Percentiles rank a stretch among this genome's conserved stretches.
Conservation (phyloP, 2,113 vertebrate species). For the Pao palembangensis region DNA sequence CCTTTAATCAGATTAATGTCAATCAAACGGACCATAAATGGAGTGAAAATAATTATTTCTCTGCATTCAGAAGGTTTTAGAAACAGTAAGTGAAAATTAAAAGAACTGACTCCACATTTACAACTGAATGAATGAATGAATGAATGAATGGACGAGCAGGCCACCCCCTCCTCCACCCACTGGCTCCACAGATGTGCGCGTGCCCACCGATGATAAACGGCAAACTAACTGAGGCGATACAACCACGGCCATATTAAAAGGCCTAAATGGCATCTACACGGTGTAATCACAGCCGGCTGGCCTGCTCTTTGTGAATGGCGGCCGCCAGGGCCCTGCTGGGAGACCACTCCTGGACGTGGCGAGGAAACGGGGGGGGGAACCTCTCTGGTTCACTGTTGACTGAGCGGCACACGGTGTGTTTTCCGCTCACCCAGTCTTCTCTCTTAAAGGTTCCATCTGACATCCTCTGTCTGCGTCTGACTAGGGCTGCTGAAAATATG, state of each 20-base stretch:
- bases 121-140: conserved; percentile 59
- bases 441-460: background rate
- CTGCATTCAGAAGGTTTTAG: background rate
- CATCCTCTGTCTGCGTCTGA: conserved; percentile 1
- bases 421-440: background rate
- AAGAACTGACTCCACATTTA: conserved; percentile 25
- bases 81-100: background rate
- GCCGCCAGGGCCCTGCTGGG: conserved; percentile 54
- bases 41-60: background rate
- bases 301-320: conserved; percentile 54
- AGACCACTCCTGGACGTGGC: conserved; percentile 40
- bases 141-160: conserved; percentile 50
- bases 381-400: conserved; percentile 29
- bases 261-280: conserved; percentile 65
- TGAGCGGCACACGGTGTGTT: background rate
- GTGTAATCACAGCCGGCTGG: conserved; percentile 61
- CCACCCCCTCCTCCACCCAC: conserved; percentile 26
- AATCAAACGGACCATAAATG: background rate
- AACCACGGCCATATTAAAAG: conserved; percentile 43
- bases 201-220: conserved; percentile 54
- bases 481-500: conserved; percentile 24
- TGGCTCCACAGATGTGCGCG: conserved; percentile 52
- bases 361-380: conserved; percentile 17
- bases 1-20: too few species aligned
- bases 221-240: conserved; percentile 57